Evolutionary conservation across 2,888 invertebrate genomes (phyloP), one percentile per base, ranked within the genome.

Genomic region (Teleiodes luculella): DNA sequence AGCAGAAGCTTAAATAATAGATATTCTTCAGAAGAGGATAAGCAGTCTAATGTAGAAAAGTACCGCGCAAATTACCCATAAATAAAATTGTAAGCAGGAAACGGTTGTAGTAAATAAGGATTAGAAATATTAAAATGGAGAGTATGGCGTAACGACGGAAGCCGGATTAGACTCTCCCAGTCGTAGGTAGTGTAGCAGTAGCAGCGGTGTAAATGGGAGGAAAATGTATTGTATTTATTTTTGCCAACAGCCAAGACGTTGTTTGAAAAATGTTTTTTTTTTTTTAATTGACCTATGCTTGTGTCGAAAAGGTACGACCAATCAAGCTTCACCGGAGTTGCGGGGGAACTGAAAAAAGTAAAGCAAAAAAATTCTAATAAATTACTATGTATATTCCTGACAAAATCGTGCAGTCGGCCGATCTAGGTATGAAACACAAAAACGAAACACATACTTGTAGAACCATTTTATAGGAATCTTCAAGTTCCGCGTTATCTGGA

Each of bases 101-200:
- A 67, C 56, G 3, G 20, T 28, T 24, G 18, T 28, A 49, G 37
- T 49, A 49, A 37, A 49, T 48, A 48, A 47, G 67, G 55, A 65
- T 70, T 68, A 64, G 62, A 59, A 47, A 67, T 54, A 65, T 70
- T 68, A 64, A 61, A 59, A 59, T 70, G 61, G 70, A 65, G 64
- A 66, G 24, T 4, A 24, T 24, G 56, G 62, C 64, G 71, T 68
- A 68, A 68, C 61, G 62, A 66, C 72, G 66, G 76, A 76, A 76
- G 74, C 73, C 53, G 57, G 58, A 55, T 49, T 49, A 49, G 39
- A 18, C 18, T 16, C 13, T 37, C 6, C 39, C 13, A 13, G 3
- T 24, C 6, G 24, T 24, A 24, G 24, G 24, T 3, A 24, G 6
- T n/a, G n/a, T n/a, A 24, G 24, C 24, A 24, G 24, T 24, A 24